phyloP scores from a whole-genome alignment of 2,113 vertebrate genomes.

The Xerus inauris region DNA sequence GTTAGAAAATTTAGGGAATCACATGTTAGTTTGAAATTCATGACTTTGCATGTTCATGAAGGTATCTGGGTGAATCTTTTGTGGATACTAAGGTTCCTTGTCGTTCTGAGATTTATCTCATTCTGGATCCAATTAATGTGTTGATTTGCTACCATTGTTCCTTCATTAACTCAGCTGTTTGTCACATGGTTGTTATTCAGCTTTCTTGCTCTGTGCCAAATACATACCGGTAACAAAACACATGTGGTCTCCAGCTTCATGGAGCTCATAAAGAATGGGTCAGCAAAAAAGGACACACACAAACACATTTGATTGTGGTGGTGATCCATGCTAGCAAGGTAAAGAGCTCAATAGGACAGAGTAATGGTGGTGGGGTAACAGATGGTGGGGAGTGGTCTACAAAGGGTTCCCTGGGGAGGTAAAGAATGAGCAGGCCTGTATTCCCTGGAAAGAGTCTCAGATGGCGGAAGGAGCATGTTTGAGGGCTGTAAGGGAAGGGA shows the following conservation, averaged over 20 bases:
- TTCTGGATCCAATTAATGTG: neutral
- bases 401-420: neutral
- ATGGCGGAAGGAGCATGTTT: neutral
- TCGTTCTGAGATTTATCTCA: neutral
- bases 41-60: neutral
- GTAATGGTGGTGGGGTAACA: neutral
- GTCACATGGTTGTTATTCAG: neutral
- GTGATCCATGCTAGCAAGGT: neutral
- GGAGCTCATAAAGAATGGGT: neutral
- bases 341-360: neutral
- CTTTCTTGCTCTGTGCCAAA: neutral
- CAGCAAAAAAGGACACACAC: neutral
- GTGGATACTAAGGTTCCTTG: neutral
- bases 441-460: neutral
- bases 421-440: neutral
- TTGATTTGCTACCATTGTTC: neutral
- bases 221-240: neutral
- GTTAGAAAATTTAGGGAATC: neutral
- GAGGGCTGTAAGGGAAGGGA: neutral
- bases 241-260: neutral
- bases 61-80: neutral
- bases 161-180: neutral
- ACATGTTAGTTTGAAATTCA: neutral
- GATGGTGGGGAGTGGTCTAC: neutral
- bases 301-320: neutral